Conservation (phyloP, 2,888 invertebrate species). For the Ramazzottius varieornatus region DNA sequence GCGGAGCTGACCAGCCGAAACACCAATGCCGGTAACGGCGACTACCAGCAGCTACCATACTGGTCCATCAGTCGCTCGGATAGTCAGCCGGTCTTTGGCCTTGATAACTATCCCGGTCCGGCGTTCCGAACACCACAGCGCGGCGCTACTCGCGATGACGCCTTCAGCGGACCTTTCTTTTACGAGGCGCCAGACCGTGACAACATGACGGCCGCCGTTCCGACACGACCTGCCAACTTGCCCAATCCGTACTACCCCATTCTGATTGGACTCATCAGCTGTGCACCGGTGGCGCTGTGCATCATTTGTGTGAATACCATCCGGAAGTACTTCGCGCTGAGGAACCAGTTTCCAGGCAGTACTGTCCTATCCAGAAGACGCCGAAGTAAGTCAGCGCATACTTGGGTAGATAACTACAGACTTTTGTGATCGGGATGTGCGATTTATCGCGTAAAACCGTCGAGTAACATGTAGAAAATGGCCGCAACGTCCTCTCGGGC, state of each 20-base stretch:
- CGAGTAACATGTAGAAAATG: too few relatives aligned
- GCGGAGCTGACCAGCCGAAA: neutral
- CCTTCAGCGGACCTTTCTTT: neutral
- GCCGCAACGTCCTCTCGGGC: too few relatives aligned
- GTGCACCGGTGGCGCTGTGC: conserved; percentile 3
- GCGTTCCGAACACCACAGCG: too few relatives aligned
- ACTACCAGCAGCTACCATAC: neutral
- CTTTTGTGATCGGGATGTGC: too few relatives aligned
- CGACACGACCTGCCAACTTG: neutral
- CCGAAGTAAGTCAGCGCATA: neutral
- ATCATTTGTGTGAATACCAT: neutral
- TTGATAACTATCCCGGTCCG: neutral
- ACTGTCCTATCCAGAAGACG: neutral
- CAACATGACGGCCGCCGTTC: neutral
- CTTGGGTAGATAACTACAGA: too few relatives aligned
- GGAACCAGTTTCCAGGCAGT: neutral
- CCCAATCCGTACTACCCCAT: conserved; percentile 3
- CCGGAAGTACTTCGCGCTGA: neutral
- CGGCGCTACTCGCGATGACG: neutral
- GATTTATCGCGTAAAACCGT: too few relatives aligned
- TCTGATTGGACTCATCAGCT: neutral
- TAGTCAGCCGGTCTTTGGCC: neutral
- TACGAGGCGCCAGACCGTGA: too few relatives aligned
- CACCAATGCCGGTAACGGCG: neutral
- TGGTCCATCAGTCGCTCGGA: neutral